phyloP scores from a whole-genome alignment of 2,797 vertebrate genomes.

The Etheostoma nigrum region DNA sequence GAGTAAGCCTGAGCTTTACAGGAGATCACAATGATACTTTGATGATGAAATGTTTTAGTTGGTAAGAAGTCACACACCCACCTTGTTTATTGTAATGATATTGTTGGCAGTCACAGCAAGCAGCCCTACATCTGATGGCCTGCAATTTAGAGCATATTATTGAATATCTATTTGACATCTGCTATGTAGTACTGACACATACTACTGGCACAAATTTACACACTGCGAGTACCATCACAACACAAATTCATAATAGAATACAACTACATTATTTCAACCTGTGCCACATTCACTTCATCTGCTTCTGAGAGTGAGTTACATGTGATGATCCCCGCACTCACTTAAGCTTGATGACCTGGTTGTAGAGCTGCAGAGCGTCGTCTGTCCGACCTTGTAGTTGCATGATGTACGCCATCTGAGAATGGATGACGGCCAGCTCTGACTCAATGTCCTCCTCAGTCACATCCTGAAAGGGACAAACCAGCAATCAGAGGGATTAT shows the following conservation, averaged over 20 bases:
- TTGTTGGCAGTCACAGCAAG: constrained; percentile 99
- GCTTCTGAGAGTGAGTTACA: neutral
- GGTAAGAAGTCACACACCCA: constrained; percentile 59
- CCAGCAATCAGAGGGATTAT: neutral
- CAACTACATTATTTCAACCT: neutral
- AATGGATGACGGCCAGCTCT: constrained; percentile 96
- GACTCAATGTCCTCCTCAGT: constrained; percentile 94
- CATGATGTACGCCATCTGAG: constrained; percentile 97
- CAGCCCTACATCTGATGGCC: constrained; percentile 96
- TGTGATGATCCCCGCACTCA: constrained; percentile 70
- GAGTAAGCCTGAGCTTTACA: too few species aligned
- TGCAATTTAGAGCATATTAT: constrained; percentile 62
- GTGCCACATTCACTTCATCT: neutral
- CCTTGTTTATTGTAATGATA: constrained; percentile 99
- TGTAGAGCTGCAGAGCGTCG: constrained; percentile 97
- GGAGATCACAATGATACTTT: neutral
- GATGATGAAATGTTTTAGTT: neutral
- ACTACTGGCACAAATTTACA: neutral
- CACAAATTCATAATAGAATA: neutral
- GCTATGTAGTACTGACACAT: neutral
- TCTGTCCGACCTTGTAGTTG: constrained; percentile 94
- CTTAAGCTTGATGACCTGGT: constrained; percentile 99
- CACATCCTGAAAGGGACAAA: constrained; percentile 75
- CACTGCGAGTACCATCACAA: neutral
- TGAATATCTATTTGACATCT: constrained; percentile 1